These are phyloP conservation scores for Microctenopoma lineatum DNA, from an alignment of 2,797 vertebrate species.

Conservation along the genomic window DNA sequence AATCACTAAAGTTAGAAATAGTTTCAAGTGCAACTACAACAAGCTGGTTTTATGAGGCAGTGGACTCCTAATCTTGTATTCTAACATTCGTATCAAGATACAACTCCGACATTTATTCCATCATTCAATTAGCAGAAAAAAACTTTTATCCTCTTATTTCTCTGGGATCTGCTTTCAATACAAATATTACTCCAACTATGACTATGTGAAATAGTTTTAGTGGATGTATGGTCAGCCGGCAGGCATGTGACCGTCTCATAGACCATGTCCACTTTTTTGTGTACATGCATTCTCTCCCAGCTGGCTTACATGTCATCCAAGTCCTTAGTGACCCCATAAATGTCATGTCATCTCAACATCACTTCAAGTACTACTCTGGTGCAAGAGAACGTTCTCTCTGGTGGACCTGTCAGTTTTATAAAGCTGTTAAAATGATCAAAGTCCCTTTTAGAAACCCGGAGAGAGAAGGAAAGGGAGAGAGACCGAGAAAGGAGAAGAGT, in stretches of 20 bases:
- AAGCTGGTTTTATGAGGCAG: neutral
- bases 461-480: slow-evolving; percentile 28
- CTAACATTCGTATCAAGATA: neutral
- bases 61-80: slow-evolving; percentile 1
- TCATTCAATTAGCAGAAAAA: neutral
- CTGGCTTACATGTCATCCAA: slow-evolving; percentile 45
- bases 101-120: neutral
- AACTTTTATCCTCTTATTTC: neutral
- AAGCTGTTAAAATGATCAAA: slow-evolving; percentile 79
- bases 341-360: slow-evolving; percentile 75
- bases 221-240: slow-evolving; percentile 33
- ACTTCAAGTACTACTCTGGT: slow-evolving; percentile 65
- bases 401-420: slow-evolving; percentile 72
- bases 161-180: too few relatives aligned
- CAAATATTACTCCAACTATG: too few relatives aligned
- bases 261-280: slow-evolving; percentile 14
- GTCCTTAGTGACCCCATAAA: slow-evolving; percentile 71
- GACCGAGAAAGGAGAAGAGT: neutral
- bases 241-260: slow-evolving; percentile 36
- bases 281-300: slow-evolving; percentile 33
- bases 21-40: slow-evolving; percentile 9
- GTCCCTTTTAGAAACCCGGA: slow-evolving; percentile 65
- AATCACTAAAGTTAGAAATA: slow-evolving; percentile 32
- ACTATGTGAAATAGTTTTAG: neutral
- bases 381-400: slow-evolving; percentile 66